phyloP scores from a whole-genome alignment of 1,140 invertebrate species.

The Ceratosolen solmsi region DNA sequence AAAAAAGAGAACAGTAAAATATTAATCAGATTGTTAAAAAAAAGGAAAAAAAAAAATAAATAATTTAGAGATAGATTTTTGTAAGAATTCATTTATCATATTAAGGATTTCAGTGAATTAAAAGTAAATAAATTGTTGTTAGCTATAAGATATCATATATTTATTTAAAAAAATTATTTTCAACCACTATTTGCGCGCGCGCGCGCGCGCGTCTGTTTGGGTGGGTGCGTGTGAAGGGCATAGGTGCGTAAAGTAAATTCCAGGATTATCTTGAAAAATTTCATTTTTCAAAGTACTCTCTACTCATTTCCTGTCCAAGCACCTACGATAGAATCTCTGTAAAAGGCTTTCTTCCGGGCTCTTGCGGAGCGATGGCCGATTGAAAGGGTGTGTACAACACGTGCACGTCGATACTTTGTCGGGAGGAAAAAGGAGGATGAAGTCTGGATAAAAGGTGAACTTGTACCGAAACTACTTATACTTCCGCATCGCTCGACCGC shows the following conservation, averaged over 20 bases:
- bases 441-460: constrained; percentile 6
- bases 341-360: constrained; percentile 21
- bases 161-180: no score
- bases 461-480: neutral
- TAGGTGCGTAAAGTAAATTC: neutral
- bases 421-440: neutral
- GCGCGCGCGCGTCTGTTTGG: no score
- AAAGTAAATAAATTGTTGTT: no score
- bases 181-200: no score
- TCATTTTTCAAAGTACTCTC: neutral
- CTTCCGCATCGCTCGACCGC: neutral
- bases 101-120: no score
- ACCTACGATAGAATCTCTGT: neutral
- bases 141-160: no score
- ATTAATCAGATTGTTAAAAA: no score
- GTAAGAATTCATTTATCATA: no score
- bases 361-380: neutral
- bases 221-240: neutral
- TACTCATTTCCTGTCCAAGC: neutral
- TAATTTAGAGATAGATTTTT: no score
- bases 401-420: constrained; percentile 10
- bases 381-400: neutral
- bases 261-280: neutral
- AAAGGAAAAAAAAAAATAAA: no score
- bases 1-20: no score